Base-by-base conservation (phyloP, 2,888 invertebrate genomes). In the Thereva unica region DNA sequence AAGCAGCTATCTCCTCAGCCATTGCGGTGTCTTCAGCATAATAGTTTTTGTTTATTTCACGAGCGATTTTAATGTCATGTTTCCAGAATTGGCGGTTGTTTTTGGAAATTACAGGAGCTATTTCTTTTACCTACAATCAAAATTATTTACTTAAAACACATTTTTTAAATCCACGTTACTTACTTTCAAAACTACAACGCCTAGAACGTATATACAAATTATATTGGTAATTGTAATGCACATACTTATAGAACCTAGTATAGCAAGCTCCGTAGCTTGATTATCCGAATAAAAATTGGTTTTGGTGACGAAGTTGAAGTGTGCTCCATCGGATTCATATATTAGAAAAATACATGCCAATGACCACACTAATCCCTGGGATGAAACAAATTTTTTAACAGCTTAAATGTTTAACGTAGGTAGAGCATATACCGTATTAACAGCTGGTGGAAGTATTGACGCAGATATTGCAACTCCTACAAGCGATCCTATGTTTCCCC, bases 401-500 rank as follows among this genome's bases (percentile, higher is more conserved):
- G 38, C 10, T 44, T 12, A 42, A 1, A 10, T 45, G 52, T 34
- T 41, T 10, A 37, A 64, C 10, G 23, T 53, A n/a, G 42, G 42
- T 41, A 65, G 8, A 38, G 9, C 23, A 52, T 83, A 82, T 74
- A 87, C 90, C 68, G 90, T 87, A 80, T 92, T 92, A 1, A 92
- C 91, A 63, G 91, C 90, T 3, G 92, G 91, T 0, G 92, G 92
- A 67, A 92, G 80, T 10, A 92, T 78, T 0, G 92, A 91, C 0
- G 91, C 91, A 0, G 92, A 92, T 73, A 92, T 92, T 4, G 92
- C 92, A 4, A 92, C 92, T 4, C 92, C 92, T 0, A 91, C 91
- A 5, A 92, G 80, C 0, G 91, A 91, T 0, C 90, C 89, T 4
- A 89, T 86, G 78, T 92, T 90, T 65, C 90, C 90, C 42, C 91